Evolutionary conservation across 2,888 invertebrate species (phyloP), one percentile per base, ranked within the genome.

Genomic region (Philereme transversata): DNA sequence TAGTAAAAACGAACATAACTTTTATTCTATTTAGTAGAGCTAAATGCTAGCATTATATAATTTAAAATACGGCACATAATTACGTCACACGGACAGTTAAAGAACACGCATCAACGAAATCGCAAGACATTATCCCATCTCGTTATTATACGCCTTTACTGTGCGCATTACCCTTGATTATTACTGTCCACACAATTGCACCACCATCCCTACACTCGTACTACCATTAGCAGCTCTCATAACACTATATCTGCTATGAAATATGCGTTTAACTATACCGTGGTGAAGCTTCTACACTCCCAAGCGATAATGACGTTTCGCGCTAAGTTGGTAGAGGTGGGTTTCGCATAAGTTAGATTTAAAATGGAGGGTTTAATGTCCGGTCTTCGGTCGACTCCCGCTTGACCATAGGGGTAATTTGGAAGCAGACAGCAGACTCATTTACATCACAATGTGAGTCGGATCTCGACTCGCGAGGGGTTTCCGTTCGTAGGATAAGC

Each of bases 381-480:
- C 84, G 89, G 87, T 86, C 87, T 87, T 86, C 83, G 85, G 79
- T 71, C 77, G 84, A 78, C 78, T 85, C 86, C 79, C 77, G 85
- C 86, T 88, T 90, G 92, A 89, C 91, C 90, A 88, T 86, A 87
- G 85, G 88, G 89, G 86, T 87, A 88, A 90, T 92, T 92, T 88
- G 84, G 82, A 92, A 84, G 90, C 92, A 92, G 92, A 91, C 92
- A 88, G 84, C 89, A 88, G 77, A 84, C 86, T 74, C 84, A 91
- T 91, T 91, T 91, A 90, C 92, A 92, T 92, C 77, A 91, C 88
- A 92, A 92, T 89, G 87, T 84, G 80, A 82, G 72, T 82, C 80
- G 86, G 84, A 87, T 87, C 86, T 84, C 81, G 76, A 60, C 73
- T 70, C 69, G 76, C 78, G 75, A 75, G 79, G 84, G 81, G 88